Base-by-base conservation (phyloP, 2,113 vertebrate species). In the Anhinga anhinga region DNA sequence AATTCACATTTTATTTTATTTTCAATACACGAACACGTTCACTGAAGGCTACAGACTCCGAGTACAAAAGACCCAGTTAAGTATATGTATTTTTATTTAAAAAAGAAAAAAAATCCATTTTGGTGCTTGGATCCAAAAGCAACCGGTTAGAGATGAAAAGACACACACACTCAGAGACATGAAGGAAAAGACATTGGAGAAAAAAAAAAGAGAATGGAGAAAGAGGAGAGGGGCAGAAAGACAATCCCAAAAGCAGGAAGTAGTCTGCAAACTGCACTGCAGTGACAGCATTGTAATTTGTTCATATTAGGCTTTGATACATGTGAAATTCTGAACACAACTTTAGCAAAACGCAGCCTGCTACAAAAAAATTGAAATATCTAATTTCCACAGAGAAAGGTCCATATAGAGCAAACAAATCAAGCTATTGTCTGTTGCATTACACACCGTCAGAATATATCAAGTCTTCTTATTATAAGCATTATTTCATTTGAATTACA, bases 401-500 rank as follows among this genome's bases (percentile, higher is more conserved):
- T 91, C 47, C 47, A 77, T 47, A 85, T 20, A 87, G 7, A 85
- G 86, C 38, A 84, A 96, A 83, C 32, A 47, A 42, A 91, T 61
- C 67, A 70, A 88, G 19, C 9, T 66, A 77, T 62, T 76, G 70
- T 73, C 77, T 79, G 40, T 32, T 92, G 81, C 22, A 76, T 82
- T 82, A 69, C 67, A 81, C 71, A 58, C 34, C 85, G 56, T 77
- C 83, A 94, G 92, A 84, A 89, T 49, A 67, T 15, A 93, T 52
- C 18, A 74, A 82, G 21, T 65, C 10, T 5, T 87, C 18, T 74
- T 93, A 62, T 74, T 92, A 92, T 34, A 52, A 69, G 9, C 27
- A 82, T 88, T 91, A 94, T 86, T 92, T 94, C 16, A 91, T 77
- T 95, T 93, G 77, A 95, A 94, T 91, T 87, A 95, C 73, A 95